Base-by-base conservation (phyloP, 2,113 vertebrate species). In the Oryzias javanicus region DNA sequence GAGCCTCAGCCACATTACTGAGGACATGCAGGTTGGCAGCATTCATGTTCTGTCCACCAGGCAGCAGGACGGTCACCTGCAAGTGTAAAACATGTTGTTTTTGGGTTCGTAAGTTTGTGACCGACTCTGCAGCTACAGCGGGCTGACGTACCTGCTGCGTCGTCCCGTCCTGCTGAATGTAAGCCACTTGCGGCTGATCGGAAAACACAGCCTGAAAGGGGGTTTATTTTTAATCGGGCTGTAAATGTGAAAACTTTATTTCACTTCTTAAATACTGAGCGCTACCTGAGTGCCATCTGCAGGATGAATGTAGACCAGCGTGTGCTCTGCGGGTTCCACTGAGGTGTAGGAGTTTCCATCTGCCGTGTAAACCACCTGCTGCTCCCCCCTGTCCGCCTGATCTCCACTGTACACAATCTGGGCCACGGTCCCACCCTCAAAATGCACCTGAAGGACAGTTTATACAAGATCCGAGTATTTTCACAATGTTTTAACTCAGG, bases 391-490 rank as follows among this genome's bases (percentile, higher is more conserved):
- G 5, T 95, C 95, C 5, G 90, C 88, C 89, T 96, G 96, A 59
- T 97, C 95, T 0, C 94, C 95, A 0, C 95, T 92, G 88, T 99
- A 99, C 66, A 99, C 94, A 0, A 99, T 98, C 91, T 99, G 96
- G 14, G 97, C 94, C 86, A 99, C 95, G 0, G 96, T 60, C 14
- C 93, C 92, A 0, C 83, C 91, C 72, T 98, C 96, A 71, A 98
- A 98, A 89, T 96, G 96, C 42, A 99, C 95, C 97, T 99, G 85
- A 14, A 81, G 60, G n/a, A 47, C 35, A 35, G 29, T 35, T 35
- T 35, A 35, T 8, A 35, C 29, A 35, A 8, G 7, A 10, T 7
- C 6, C 6, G 29, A 7, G 2, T 35, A 10, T 35, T 35, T 35
- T 35, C 29, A 7, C 8, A 12, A 12, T 35, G 35, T 35, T 35